These are phyloP conservation scores for Syritta pipiens DNA, from an alignment of 2,888 invertebrate genomes.

Conservation along the genomic window DNA sequence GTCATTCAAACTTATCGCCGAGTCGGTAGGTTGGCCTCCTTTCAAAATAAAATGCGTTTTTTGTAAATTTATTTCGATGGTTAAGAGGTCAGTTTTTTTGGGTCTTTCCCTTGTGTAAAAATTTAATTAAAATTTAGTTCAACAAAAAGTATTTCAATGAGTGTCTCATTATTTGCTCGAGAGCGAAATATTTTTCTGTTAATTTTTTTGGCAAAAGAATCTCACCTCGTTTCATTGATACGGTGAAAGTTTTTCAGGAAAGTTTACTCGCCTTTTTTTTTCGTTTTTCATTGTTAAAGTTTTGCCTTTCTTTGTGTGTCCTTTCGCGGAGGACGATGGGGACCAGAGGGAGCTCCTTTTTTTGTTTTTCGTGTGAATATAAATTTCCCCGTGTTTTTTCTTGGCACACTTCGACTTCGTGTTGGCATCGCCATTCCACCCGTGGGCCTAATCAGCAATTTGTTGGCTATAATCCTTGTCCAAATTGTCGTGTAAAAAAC, in stretches of 20 bases:
- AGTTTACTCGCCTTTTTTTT: too few relatives aligned
- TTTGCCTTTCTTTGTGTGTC: too few relatives aligned
- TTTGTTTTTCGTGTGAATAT: too few relatives aligned
- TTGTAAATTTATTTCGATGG: not conserved
- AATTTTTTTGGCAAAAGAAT: slow-evolving; percentile 40
- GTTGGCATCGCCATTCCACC: not conserved
- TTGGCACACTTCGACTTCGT: slow-evolving; percentile 16
- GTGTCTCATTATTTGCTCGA: slow-evolving; percentile 47
- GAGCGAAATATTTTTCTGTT: slow-evolving; percentile 17
- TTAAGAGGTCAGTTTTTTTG: slow-evolving; percentile 21
- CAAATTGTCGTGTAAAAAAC: slow-evolving; percentile 52
- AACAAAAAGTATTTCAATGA: slow-evolving; percentile 61
- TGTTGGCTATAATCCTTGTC: slow-evolving; percentile 52
- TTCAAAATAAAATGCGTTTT: too few relatives aligned
- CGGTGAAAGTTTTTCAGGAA: slow-evolving; percentile 23
- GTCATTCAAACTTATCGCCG: slow-evolving; percentile 21
- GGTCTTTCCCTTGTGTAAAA: slow-evolving; percentile 24
- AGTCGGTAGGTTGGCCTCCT: too few relatives aligned
- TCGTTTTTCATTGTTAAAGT: too few relatives aligned
- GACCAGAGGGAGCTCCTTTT: too few relatives aligned
- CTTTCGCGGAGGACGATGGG: too few relatives aligned
- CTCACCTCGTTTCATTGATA: slow-evolving; percentile 42
- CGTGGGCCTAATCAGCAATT: slow-evolving; percentile 10
- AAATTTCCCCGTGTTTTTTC: too few relatives aligned
- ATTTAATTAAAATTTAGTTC: slow-evolving; percentile 66